A percentile compares a stretch with the other conserved stretches of the same genome.
Conservation (phyloP, 2,888 invertebrate genomes). For the Mythimna lalbum region DNA sequence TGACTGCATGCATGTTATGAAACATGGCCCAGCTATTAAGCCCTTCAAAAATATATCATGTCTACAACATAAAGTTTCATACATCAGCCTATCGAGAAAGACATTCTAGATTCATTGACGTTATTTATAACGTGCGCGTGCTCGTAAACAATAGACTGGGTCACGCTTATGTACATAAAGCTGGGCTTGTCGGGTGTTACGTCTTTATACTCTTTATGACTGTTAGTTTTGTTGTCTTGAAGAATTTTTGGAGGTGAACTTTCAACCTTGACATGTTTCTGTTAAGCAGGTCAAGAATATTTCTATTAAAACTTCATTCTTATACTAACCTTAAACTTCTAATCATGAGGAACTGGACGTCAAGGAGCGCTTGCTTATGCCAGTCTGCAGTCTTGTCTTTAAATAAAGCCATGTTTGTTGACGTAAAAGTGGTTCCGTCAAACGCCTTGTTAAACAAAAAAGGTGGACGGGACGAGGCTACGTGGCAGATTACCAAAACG, state of each 20-base stretch:
- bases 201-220: conserved; percentile 25
- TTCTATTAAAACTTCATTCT: neutral
- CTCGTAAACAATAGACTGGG: conserved; percentile 51
- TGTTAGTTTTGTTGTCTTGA: conserved; percentile 30
- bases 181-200: conserved; percentile 24
- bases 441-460: too few relatives aligned
- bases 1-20: neutral
- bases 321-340: too few relatives aligned
- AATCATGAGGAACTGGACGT: too few relatives aligned
- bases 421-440: too few relatives aligned
- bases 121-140: conserved; percentile 63
- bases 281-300: neutral
- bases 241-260: conserved; percentile 1
- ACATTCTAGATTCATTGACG: conserved; percentile 59
- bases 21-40: neutral
- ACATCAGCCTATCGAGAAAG: conserved; percentile 42
- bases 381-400: too few relatives aligned
- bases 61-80: neutral
- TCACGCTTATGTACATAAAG: conserved; percentile 45
- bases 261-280: conserved; percentile 21
- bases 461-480: too few relatives aligned
- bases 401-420: too few relatives aligned
- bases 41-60: conserved; percentile 21
- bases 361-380: too few relatives aligned
- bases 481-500: too few relatives aligned